Base-by-base conservation (phyloP, 2,888 invertebrate genomes). In the Drosophila siamana region DNA sequence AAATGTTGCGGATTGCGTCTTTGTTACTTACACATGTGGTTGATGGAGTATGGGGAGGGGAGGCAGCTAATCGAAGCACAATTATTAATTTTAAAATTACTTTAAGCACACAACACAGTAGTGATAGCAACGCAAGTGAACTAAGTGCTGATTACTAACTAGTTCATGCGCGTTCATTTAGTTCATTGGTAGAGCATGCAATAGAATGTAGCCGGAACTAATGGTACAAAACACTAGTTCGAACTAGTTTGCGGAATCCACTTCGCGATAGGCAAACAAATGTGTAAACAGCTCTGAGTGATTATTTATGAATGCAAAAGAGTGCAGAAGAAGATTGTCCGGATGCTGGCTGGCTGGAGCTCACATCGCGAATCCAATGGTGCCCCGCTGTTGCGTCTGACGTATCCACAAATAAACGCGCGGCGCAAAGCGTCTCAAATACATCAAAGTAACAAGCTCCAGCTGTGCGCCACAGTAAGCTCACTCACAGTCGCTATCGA, bases 371-470 rank as follows among this genome's bases (percentile, higher is more conserved):
- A 64, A 65, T 76, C 77, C 74, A 77, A 70, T 68, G 78, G 68
- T 71, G 68, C 65, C 88, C 88, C 74, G 88, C 89, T 86, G 89
- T 69, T 78, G 78, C 43, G 52, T 60, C 69, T 64, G 88, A 69
- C 71, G 74, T 70, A 60, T 79, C 78, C 83, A 88, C 89, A 89
- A 88, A 88, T 89, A 89, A 89, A 86, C 85, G 77, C 87, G 80
- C 69, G 60, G 69, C 80, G 74, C 68, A 70, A 80, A 85, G 72
- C 71, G 60, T 52, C 77, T 81, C 83, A 76, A 90, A 91, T 91
- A 83, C 90, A 90, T 90, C 90, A 90, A 84, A 90, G 81, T 89
- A 89, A 85, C 89, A 80, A 86, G 80, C 90, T 89, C 90, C 90
- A 89, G 90, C 90, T 90, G 90, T 75, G 88, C 80, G 65, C 75